A percentile compares a stretch with the other conserved stretches of the same genome.
phyloP scores from a whole-genome alignment of 2,113 vertebrate species.

The Hemiprocne comata region DNA sequence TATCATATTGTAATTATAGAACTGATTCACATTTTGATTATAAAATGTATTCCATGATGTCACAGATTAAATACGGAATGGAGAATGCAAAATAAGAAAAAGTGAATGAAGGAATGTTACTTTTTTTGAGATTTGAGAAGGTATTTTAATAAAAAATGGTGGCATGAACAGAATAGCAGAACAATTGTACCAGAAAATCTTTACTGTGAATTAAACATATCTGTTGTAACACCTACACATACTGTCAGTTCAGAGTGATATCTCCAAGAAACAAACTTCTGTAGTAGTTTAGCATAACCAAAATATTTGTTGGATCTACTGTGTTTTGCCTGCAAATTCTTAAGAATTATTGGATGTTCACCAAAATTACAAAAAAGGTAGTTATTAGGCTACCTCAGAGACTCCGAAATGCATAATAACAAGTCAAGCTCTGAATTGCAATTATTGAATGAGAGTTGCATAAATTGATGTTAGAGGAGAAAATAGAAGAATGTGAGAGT shows the following conservation, averaged over 20 bases:
- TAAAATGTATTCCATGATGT: background rate
- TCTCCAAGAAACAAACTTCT: background rate
- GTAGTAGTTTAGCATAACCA: background rate
- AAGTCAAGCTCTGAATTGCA: background rate
- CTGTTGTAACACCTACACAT: background rate
- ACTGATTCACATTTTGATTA: background rate
- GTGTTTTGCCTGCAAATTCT: background rate
- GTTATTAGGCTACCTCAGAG: background rate
- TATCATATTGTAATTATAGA: background rate
- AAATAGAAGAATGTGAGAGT: background rate
- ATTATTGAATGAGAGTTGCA: background rate
- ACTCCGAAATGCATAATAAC: background rate
- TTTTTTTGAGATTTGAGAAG: background rate
- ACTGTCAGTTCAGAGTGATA: background rate
- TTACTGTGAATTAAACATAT: background rate
- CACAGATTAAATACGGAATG: background rate
- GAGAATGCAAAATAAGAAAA: background rate
- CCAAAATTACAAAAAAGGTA: background rate
- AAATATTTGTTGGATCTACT: background rate
- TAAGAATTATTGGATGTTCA: background rate
- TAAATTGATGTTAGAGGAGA: background rate
- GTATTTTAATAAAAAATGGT: background rate
- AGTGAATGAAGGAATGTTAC: accelerated
- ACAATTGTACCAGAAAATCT: background rate
- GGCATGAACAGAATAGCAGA: background rate